Conservation (phyloP, 2,113 vertebrate species). For the Zapornia atra region DNA sequence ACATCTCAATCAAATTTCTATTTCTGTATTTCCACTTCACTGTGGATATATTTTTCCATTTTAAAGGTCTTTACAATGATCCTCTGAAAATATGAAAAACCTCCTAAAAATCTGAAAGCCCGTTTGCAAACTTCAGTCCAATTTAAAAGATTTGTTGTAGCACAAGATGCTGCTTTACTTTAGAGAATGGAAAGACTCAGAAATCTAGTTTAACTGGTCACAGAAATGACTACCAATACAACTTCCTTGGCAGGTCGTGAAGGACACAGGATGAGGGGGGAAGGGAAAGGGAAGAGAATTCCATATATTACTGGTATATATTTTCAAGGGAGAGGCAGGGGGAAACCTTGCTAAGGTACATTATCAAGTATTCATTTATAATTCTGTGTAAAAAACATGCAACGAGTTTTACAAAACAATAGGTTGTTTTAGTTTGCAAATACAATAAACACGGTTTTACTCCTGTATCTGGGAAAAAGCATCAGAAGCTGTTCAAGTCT, state of each 20-base stretch:
- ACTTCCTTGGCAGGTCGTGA: background rate
- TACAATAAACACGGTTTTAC: background rate
- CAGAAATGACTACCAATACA: background rate
- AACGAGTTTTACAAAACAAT: background rate
- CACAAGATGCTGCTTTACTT: background rate
- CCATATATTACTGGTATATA: background rate
- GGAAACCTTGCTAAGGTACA: background rate
- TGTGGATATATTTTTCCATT: background rate
- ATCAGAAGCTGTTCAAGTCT: constrained; percentile 16
- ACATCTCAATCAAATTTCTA: background rate
- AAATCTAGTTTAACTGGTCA: background rate
- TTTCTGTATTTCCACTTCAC: background rate
- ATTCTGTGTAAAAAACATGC: background rate
- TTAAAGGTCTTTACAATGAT: background rate
- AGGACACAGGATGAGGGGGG: background rate
- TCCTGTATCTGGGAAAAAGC: constrained; percentile 1
- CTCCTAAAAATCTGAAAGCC: background rate
- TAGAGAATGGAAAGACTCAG: background rate
- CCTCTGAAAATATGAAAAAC: background rate
- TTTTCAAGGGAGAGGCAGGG: background rate
- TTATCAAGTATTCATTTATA: background rate
- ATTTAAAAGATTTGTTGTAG: background rate
- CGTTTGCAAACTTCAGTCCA: background rate
- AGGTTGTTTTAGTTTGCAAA: background rate
- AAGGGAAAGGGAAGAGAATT: background rate